A percentile compares a stretch with the other conserved stretches of the same genome.
Evolutionary conservation across 2,797 vertebrate genomes (phyloP).

Genomic region (Chloroceryle inda): DNA sequence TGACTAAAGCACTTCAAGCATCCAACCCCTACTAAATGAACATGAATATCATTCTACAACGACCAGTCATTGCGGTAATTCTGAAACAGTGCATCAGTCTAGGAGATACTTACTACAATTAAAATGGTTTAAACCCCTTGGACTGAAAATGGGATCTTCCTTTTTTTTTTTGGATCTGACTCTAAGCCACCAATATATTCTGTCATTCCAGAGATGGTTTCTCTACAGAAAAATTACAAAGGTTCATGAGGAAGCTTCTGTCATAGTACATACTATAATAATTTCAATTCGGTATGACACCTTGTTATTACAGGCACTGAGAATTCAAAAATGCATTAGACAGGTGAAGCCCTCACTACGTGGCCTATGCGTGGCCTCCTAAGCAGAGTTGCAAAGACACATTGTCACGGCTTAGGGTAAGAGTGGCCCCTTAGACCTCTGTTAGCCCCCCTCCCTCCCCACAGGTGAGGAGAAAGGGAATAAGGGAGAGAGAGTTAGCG

Average conservation of each 20-base stretch:
- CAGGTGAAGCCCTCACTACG: background rate
- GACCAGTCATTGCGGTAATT: background rate
- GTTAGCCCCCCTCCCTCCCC: too few relatives aligned
- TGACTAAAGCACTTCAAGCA: background rate
- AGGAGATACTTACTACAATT: background rate
- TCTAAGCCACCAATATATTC: background rate
- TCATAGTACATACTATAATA: background rate
- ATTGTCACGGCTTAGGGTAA: background rate
- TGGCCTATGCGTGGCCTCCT: accelerated
- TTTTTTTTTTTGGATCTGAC: background rate
- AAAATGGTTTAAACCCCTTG: background rate
- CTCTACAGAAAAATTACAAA: background rate
- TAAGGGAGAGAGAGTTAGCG: too few relatives aligned
- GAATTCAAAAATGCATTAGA: conserved; percentile 2
- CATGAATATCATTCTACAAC: background rate
- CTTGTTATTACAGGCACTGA: background rate
- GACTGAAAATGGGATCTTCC: background rate
- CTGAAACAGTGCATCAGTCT: background rate
- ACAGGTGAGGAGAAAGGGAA: too few relatives aligned
- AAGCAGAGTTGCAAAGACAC: background rate
- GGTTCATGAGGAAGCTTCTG: background rate
- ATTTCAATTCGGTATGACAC: background rate
- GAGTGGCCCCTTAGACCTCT: too few relatives aligned
- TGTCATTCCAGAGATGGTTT: background rate
- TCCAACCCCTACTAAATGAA: background rate